Conservation (phyloP, 53 echinoderm and acorn worm species). For the Actinopyga echinites region DNA sequence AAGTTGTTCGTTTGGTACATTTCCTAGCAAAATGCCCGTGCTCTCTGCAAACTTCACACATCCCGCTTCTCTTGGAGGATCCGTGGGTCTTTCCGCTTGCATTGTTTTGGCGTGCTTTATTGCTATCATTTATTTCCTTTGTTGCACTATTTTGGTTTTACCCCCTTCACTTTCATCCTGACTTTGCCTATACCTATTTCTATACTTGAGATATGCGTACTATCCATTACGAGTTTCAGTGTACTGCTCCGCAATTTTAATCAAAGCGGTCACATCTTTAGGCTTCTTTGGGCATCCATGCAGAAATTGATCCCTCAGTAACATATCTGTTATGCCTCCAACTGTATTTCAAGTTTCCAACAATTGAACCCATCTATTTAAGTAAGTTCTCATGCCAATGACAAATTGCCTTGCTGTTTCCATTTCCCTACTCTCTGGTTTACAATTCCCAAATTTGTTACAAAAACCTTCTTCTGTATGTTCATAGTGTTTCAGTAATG, state of each 20-base stretch:
- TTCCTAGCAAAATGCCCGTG: constrained; percentile 40
- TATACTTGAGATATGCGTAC: neutral
- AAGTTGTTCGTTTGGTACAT: neutral
- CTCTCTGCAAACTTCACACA: constrained; percentile 38
- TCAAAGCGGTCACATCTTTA: constrained; percentile 30
- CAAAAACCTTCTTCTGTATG: constrained; percentile 57
- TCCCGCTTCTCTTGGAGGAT: neutral
- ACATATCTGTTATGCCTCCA: constrained; percentile 42
- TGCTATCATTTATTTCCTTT: neutral
- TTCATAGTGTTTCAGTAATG: neutral
- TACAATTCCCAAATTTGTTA: constrained; percentile 47
- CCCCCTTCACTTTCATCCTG: neutral
- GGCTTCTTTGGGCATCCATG: constrained; percentile 50
- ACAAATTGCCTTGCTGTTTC: constrained; percentile 45
- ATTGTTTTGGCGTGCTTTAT: neutral
- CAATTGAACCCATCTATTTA: constrained; percentile 56
- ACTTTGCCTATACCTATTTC: neutral
- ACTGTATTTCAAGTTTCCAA: neutral
- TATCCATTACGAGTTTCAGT: constrained; percentile 48
- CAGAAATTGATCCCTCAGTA: constrained; percentile 57
- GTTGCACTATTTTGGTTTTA: neutral
- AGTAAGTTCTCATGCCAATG: constrained; percentile 33
- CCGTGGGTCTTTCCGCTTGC: neutral
- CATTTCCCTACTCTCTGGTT: constrained; percentile 45
- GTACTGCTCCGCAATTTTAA: constrained; percentile 49